Evolutionary conservation across 1,140 invertebrate genomes (phyloP).

Genomic region (Zaprionus capensis): DNA sequence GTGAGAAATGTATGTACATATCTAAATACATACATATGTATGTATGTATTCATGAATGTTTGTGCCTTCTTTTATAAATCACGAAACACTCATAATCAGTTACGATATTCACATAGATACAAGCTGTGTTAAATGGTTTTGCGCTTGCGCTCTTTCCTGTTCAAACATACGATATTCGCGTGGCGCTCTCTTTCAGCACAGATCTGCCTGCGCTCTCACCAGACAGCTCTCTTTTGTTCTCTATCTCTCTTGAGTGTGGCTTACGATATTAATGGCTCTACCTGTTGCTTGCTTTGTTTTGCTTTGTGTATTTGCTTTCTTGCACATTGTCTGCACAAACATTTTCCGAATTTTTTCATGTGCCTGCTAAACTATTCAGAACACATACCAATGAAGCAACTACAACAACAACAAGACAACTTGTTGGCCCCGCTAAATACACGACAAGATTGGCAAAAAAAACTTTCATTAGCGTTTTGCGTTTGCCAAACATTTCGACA

Average conservation of each 20-base stretch:
- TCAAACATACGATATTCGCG: conserved; percentile 55
- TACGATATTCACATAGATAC: background rate
- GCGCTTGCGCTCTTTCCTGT: conserved; percentile 29
- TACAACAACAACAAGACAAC: conserved; percentile 20
- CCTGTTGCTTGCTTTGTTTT: conserved; percentile 67
- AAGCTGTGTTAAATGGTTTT: conserved; percentile 9
- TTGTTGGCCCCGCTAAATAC: conserved; percentile 30
- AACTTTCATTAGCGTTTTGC: conserved; percentile 75
- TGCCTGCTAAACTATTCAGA: conserved; percentile 54
- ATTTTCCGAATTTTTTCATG: conserved; percentile 80
- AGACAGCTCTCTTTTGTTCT: background rate
- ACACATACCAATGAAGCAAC: conserved; percentile 56
- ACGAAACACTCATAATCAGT: conserved; percentile 1
- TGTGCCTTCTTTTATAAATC: background rate
- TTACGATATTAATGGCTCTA: conserved; percentile 63
- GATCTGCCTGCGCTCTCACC: conserved; percentile 15
- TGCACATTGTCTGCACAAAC: conserved; percentile 67
- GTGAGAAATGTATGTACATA: background rate
- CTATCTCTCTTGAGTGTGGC: conserved; percentile 8
- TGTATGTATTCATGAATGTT: background rate
- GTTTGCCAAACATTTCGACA: conserved; percentile 65
- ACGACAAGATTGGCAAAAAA: conserved; percentile 35
- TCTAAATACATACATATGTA: background rate
- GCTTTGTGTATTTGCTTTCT: conserved; percentile 48
- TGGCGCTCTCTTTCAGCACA: background rate